These are phyloP conservation scores for Amblyteles armatorius DNA, from an alignment of 2,888 invertebrate genomes.

Conservation along the genomic window DNA sequence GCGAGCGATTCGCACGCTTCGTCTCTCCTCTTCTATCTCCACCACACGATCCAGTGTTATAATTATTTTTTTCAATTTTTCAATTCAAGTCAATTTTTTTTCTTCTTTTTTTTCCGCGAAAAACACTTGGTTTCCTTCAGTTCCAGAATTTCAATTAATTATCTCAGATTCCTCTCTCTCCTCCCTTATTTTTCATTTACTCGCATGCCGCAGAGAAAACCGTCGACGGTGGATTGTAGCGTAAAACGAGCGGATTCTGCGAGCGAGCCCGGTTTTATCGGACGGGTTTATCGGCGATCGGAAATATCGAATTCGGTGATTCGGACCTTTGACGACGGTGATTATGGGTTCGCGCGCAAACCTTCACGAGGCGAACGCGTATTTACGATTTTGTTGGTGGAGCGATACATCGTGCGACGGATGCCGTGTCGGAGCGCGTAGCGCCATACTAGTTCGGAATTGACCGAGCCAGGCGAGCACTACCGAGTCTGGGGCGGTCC, in stretches of 20 bases:
- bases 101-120: neutral
- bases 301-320: neutral
- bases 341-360: conserved; percentile 68
- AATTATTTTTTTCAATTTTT: neutral
- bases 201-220: neutral
- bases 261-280: neutral
- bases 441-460: conserved; percentile 83
- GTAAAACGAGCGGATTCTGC: neutral
- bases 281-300: neutral
- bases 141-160: neutral
- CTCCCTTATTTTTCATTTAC: neutral
- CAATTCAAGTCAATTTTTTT: no score
- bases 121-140: neutral
- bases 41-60: conserved; percentile 12
- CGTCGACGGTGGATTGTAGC: neutral
- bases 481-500: conserved; percentile 73
- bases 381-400: conserved; percentile 61
- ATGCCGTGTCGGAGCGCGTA: conserved; percentile 80
- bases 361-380: conserved; percentile 61
- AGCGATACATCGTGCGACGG: conserved; percentile 70
- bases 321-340: conserved; percentile 40
- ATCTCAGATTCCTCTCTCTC: neutral
- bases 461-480: conserved; percentile 81
- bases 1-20: neutral
- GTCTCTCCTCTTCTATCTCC: neutral